Evolutionary conservation across 2,797 vertebrate species (phyloP), one percentile per base, ranked within the genome.

Genomic region (Pampus argenteus): DNA sequence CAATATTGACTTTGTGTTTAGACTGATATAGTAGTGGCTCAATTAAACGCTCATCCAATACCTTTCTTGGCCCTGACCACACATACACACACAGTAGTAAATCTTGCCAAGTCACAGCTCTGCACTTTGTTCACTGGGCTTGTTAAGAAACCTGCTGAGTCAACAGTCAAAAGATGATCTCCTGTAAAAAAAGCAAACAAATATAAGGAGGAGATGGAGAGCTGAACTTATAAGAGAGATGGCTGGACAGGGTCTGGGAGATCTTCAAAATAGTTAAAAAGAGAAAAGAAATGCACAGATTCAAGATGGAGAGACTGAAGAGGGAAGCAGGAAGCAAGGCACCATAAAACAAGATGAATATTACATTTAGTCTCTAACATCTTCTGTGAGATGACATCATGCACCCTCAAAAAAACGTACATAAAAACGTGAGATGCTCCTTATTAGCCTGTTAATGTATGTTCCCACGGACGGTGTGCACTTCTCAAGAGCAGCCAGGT

Each of bases 1-100:
- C 79, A 85, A 83, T 90, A 83, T 70, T 85, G 71, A 83, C 79
- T 84, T 86, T 84, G 66, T 56, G 64, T 76, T 83, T 73, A 77
- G 56, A 74, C 64, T 49, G 72, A 82, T 78, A 63, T 57, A 65
- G 59, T 18, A 83, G 66, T 47, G 68, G 54, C 49, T 78, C 59
- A 54, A 72, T 78, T 45, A 77, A 73, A 82, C 57, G 45, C 70
- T 66, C 48, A 72, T 77, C 62, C 49, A 17, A 58, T 72, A 74
- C 31, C 59, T 77, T 55, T 66, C 70, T 79, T 81, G 57, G 69
- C 57, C 40, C 36, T 60, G 54, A 71, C 38, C 66, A 50, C 44
- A 72, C 49, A 62, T 47, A 71, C 60, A 64, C 34, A 58, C 58
- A 49, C 74, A 71, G 14, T 51, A 26, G 25, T 20, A 31, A n/a